Conservation (phyloP, 1,140 invertebrate genomes). For the Sesamia nonagrioides region DNA sequence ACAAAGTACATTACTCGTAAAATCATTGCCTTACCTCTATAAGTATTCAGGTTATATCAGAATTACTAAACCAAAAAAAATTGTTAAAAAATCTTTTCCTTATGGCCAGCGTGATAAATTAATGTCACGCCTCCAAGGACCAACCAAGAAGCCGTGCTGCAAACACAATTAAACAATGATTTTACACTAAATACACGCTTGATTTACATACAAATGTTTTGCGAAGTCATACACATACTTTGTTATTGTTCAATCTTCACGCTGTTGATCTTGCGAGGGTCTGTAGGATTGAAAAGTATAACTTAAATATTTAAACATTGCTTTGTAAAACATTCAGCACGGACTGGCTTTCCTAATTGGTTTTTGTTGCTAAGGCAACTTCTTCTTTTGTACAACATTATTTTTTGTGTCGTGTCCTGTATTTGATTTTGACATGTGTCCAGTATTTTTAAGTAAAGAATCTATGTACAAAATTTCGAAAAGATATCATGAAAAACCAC, state of each 20-base stretch:
- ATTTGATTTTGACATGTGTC: no score
- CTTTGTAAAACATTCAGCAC: background rate
- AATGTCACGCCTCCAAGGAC: slow-evolving; percentile 31
- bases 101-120: slow-evolving; percentile 25
- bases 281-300: background rate
- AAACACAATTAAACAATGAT: slow-evolving; percentile 31
- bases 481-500: no score
- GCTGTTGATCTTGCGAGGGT: slow-evolving; percentile 21
- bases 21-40: background rate
- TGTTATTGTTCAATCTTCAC: slow-evolving; percentile 15
- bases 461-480: no score
- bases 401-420: no score
- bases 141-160: slow-evolving; percentile 21
- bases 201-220: slow-evolving; percentile 43
- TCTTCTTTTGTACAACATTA: no score
- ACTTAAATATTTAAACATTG: background rate
- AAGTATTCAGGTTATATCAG: background rate
- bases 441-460: no score
- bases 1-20: no score
- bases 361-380: no score
- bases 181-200: slow-evolving; percentile 29
- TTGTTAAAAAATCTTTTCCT: slow-evolving; percentile 17
- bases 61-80: background rate
- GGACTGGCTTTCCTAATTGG: background rate
- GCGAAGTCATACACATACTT: slow-evolving; percentile 1